These are phyloP conservation scores for Lontra canadensis DNA, from an alignment of 2,113 vertebrate species.

Conservation along the genomic window DNA sequence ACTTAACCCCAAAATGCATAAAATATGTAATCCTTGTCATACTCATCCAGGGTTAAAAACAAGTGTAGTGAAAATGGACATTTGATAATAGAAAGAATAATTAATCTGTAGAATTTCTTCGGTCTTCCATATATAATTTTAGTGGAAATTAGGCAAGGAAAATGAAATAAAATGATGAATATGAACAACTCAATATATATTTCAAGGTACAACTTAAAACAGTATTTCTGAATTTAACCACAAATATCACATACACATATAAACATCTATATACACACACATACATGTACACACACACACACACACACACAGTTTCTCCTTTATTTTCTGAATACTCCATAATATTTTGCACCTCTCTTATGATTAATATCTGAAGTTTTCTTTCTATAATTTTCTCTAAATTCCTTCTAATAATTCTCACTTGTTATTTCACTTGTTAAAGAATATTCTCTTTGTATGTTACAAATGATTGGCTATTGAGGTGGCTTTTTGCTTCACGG, in stretches of 20 bases:
- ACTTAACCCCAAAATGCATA: neutral
- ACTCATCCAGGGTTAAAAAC: neutral
- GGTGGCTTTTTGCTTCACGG: neutral
- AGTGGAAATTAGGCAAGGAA: neutral
- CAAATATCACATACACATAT: neutral
- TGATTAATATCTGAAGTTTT: neutral
- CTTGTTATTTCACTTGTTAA: neutral
- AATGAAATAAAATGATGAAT: neutral
- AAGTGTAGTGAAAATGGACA: neutral
- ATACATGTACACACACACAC: neutral
- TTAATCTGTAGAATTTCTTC: neutral
- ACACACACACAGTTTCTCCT: neutral
- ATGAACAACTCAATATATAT: neutral
- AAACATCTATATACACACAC: neutral
- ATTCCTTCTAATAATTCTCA: neutral
- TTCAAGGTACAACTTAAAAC: neutral
- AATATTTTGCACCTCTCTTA: neutral
- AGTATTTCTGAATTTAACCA: neutral
- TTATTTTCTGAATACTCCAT: neutral
- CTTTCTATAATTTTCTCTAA: neutral
- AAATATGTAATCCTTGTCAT: neutral
- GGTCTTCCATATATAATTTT: neutral
- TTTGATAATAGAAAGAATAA: neutral
- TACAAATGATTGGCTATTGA: neutral
- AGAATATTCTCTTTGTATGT: neutral